A percentile compares a stretch with the other conserved stretches of the same genome.
Conservation (phyloP, 2,888 invertebrate genomes). For the Oegoconia quadripuncta region DNA sequence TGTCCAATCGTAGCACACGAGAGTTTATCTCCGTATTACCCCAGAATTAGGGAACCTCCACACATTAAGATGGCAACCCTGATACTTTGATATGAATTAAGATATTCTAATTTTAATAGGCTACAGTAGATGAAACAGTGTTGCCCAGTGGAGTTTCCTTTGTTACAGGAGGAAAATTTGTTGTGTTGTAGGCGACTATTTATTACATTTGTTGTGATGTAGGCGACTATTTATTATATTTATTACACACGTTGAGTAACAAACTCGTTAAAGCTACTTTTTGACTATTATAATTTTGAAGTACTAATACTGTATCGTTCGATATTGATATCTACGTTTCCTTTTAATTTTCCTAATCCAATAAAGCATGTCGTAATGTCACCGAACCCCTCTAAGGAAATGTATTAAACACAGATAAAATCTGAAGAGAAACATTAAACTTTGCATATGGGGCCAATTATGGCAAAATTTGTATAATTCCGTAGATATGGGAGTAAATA, state of each 20-base stretch:
- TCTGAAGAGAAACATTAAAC: slow-evolving; percentile 58
- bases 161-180: slow-evolving; percentile 22
- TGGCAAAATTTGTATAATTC: slow-evolving; percentile 56
- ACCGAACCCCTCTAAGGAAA: slow-evolving; percentile 37
- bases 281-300: no score
- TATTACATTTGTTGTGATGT: no score
- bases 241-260: no score
- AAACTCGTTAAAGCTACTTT: no score
- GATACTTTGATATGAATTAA: slow-evolving; percentile 83
- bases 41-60: slow-evolving; percentile 73
- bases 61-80: slow-evolving; percentile 77
- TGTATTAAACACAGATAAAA: slow-evolving; percentile 64
- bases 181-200: no score
- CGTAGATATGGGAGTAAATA: slow-evolving; percentile 51
- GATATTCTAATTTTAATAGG: slow-evolving; percentile 84
- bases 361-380: neutral
- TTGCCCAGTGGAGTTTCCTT: slow-evolving; percentile 31
- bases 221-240: no score
- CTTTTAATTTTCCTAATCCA: neutral
- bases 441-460: slow-evolving; percentile 75
- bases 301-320: no score
- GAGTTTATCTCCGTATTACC: slow-evolving; percentile 64
- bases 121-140: slow-evolving; percentile 32
- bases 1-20: slow-evolving; percentile 52
- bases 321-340: neutral